Evolutionary conservation across 2,888 invertebrate genomes (phyloP).

Genomic region (Thera obeliscata): DNA sequence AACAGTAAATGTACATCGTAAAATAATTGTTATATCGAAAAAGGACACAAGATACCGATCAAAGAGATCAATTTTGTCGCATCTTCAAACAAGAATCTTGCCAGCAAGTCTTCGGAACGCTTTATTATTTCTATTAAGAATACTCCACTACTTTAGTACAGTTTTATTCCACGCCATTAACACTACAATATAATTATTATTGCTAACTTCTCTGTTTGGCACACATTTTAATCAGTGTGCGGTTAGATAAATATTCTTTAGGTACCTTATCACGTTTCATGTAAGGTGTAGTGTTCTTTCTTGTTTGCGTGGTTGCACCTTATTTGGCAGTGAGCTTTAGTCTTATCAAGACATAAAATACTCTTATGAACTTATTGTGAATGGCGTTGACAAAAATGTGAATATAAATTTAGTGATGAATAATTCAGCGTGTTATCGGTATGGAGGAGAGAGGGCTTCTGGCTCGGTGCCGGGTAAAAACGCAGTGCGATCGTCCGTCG

Average conservation of each 20-base stretch:
- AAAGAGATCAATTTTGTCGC: no score
- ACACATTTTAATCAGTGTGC: constrained; percentile 2
- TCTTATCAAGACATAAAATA: constrained; percentile 83
- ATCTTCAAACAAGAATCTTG: no score
- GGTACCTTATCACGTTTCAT: constrained; percentile 57
- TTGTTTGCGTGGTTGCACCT: constrained; percentile 65
- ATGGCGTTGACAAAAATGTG: constrained; percentile 84
- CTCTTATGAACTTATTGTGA: constrained; percentile 80
- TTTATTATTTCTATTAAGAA: no score
- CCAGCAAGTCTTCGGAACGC: no score
- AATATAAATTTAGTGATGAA: constrained; percentile 82
- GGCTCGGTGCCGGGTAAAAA: constrained; percentile 63
- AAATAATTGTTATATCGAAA: no score
- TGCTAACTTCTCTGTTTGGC: background rate
- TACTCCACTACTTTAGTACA: background rate
- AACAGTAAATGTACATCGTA: no score
- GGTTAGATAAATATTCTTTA: constrained; percentile 44
- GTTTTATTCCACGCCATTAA: constrained; percentile 19
- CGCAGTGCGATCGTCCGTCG: constrained; percentile 60
- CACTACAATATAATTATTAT: constrained; percentile 8
- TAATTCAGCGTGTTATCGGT: constrained; percentile 84
- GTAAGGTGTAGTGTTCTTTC: constrained; percentile 64
- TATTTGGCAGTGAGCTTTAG: constrained; percentile 79
- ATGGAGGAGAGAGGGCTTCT: constrained; percentile 68
- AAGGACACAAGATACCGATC: no score